These are phyloP conservation scores for Metaphire vulgaris DNA, from an alignment of 1,140 invertebrate species.

Conservation along the genomic window DNA sequence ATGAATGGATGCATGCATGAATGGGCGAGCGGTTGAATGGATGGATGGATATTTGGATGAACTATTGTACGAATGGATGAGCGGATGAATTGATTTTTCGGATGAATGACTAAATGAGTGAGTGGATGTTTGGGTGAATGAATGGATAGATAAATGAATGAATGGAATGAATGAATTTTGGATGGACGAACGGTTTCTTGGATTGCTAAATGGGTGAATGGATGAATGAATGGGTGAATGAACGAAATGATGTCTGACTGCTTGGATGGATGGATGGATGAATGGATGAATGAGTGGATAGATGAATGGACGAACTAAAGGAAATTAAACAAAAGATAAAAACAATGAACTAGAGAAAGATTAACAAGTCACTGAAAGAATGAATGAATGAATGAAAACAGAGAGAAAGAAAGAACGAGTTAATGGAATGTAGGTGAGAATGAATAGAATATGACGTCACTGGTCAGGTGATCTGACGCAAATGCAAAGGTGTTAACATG, in stretches of 20 bases:
- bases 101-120: background rate
- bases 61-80: background rate
- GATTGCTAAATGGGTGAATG: background rate
- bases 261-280: background rate
- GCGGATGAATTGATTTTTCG: background rate
- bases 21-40: background rate
- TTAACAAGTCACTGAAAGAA: too few relatives aligned
- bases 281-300: background rate
- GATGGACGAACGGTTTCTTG: background rate
- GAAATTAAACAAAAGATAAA: too few relatives aligned
- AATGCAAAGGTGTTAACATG: too few relatives aligned
- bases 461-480: too few relatives aligned
- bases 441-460: too few relatives aligned
- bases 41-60: background rate
- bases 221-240: background rate
- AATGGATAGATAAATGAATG: background rate
- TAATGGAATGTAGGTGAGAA: too few relatives aligned
- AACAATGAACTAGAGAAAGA: too few relatives aligned
- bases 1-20: background rate
- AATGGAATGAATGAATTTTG: background rate
- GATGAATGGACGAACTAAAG: too few relatives aligned
- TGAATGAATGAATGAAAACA: too few relatives aligned
- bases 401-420: too few relatives aligned
- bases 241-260: background rate
- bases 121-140: background rate